phyloP scores from a whole-genome alignment of 2,113 vertebrate species.

The Helogale parvula region DNA sequence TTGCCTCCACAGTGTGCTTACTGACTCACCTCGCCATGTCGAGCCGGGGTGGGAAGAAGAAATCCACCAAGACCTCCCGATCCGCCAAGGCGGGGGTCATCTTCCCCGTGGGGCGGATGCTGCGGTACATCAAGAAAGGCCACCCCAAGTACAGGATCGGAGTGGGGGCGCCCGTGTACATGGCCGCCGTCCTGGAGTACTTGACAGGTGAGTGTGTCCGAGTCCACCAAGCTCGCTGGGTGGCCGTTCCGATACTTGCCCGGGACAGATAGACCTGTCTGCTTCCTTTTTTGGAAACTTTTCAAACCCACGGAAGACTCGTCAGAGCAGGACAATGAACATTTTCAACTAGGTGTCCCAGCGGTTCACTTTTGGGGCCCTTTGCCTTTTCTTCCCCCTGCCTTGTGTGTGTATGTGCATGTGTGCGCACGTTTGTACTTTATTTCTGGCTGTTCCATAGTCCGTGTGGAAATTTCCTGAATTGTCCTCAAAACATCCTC shows the following conservation, averaged over 20 bases:
- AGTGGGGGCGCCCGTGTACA: constrained; percentile 97
- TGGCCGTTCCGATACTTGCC: background rate
- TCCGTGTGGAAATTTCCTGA: background rate
- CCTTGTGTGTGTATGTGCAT: accelerated
- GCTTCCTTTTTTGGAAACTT: constrained; percentile 1
- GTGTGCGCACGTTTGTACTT: accelerated
- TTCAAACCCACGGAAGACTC: background rate
- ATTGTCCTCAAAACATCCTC: background rate
- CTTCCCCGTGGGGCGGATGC: constrained; percentile 98
- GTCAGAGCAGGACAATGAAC: background rate
- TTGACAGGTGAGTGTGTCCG: constrained; percentile 91
- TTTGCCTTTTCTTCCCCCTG: accelerated
- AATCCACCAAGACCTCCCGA: constrained; percentile 95
- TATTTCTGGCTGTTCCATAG: background rate
- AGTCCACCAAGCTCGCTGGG: background rate
- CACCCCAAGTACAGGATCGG: constrained; percentile 97
- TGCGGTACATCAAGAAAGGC: constrained; percentile 96
- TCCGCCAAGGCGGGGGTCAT: constrained; percentile 97
- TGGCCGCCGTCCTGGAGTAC: constrained; percentile 98
- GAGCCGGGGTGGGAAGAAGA: constrained; percentile 98
- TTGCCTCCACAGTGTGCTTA: constrained; percentile 74
- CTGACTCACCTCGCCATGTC: constrained; percentile 90
- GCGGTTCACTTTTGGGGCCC: background rate
- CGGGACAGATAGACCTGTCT: background rate
- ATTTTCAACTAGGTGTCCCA: background rate